Base-by-base conservation (phyloP, 2,797 vertebrate species). In the Numenius phaeopus region DNA sequence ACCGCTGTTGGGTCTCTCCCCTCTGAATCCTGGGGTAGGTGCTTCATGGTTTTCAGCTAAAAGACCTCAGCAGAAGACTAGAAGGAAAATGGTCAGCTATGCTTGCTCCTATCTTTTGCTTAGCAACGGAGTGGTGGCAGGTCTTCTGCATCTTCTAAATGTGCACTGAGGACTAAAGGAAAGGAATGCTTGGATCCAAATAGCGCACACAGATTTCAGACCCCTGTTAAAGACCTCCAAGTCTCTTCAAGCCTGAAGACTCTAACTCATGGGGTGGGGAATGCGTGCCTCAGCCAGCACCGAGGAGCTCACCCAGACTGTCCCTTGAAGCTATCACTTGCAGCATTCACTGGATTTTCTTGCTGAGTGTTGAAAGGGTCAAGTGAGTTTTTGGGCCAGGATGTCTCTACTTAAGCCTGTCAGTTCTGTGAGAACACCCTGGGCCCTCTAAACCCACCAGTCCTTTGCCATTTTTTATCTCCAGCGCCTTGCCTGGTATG, bases 181-280 rank as follows among this genome's bases (percentile, higher is more conserved):
- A 34, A 47, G 10, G 22, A 37, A 16, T 17, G 14, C 19, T 23
- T 62, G 9, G 18, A 47, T 37, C 44, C 37, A 27, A 64, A 32
- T 14, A 71, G 37, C 44, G 9, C 5, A 37, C 10, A 12, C 10
- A 27, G 42, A 15, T 65, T 90, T 79, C 71, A 70, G 46, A 29
- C 26, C 23, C 6, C 29, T 77, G 4, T 44, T 59, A 42, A 39
- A 47, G 37, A 71, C 7, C 4, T 7, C 17, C 10, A 44, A 10
- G 3, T n/a, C 11, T 75, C 37, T 59, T 59, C 20, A 57, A 44
- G 37, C 64, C 8, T 59, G 50, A 70, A 65, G 72, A 46, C 30
- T 26, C 8, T 10, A 20, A 32, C 24, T 80, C 0, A 19, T 0
- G 0, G 37, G 3, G 4, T 54, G n/a, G 16, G 30, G 40, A n/a